Evolutionary conservation across 1,140 invertebrate species (phyloP).

Genomic region (Homalodisca vitripennis): DNA sequence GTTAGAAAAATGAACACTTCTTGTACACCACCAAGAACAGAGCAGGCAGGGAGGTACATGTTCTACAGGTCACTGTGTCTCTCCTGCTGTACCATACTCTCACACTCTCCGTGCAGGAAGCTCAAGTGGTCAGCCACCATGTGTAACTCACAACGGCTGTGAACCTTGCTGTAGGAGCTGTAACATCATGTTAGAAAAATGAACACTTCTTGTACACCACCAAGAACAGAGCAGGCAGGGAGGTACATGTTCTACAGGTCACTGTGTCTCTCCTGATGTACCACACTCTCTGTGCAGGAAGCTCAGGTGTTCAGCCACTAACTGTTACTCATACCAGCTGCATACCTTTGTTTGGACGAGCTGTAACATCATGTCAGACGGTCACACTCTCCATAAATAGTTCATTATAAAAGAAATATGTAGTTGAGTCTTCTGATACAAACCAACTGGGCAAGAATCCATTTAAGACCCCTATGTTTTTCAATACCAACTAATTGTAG

Average conservation of each 20-base stretch:
- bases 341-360: conserved; percentile 66
- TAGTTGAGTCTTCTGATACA: no score
- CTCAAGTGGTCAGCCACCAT: conserved; percentile 86
- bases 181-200: conserved; percentile 53
- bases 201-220: conserved; percentile 73
- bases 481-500: no score
- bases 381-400: conserved; percentile 64
- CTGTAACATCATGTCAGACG: conserved; percentile 51
- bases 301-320: conserved; percentile 84
- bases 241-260: conserved; percentile 91
- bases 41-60: conserved; percentile 86
- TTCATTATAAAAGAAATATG: no score
- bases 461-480: no score
- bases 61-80: conserved; percentile 80
- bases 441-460: no score
- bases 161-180: conserved; percentile 65
- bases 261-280: conserved; percentile 72
- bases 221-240: conserved; percentile 78
- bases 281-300: conserved; percentile 91
- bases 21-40: conserved; percentile 71
- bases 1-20: conserved; percentile 77
- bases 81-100: conserved; percentile 80
- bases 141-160: conserved; percentile 73
- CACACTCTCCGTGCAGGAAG: conserved; percentile 84
- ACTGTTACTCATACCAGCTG: conserved; percentile 74